These are phyloP conservation scores for Acanthiza pusilla DNA, from an alignment of 2,797 vertebrate genomes.

Conservation along the genomic window DNA sequence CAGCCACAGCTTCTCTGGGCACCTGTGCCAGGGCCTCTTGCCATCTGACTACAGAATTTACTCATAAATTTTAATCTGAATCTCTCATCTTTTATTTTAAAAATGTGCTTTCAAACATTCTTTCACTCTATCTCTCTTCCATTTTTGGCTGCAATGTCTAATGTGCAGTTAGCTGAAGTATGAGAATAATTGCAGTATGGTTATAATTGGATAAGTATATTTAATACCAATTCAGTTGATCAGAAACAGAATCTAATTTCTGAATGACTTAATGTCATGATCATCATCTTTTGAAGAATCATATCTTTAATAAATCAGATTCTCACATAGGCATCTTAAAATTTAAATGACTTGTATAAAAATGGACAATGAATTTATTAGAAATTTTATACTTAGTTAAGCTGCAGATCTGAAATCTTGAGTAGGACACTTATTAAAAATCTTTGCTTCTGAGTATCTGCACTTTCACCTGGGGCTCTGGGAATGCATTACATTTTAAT, in stretches of 20 bases:
- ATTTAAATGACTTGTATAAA: neutral
- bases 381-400: neutral
- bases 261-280: neutral
- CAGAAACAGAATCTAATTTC: conserved; percentile 17
- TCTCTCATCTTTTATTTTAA: neutral
- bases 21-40: neutral
- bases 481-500: neutral
- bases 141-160: neutral
- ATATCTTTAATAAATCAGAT: neutral
- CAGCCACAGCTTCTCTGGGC: neutral
- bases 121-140: neutral
- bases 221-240: neutral
- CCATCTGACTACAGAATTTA: neutral
- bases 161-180: neutral
- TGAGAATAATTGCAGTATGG: neutral
- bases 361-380: neutral
- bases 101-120: neutral
- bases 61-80: neutral
- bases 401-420: neutral
- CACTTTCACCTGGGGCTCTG: neutral
- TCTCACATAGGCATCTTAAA: neutral
- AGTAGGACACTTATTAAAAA: neutral
- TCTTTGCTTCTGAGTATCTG: neutral
- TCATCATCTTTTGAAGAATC: neutral
- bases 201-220: conserved; percentile 1